Evolutionary conservation across 2,113 vertebrate species (phyloP), one percentile per base, ranked within the genome.

Genomic region (Electrona antarctica): DNA sequence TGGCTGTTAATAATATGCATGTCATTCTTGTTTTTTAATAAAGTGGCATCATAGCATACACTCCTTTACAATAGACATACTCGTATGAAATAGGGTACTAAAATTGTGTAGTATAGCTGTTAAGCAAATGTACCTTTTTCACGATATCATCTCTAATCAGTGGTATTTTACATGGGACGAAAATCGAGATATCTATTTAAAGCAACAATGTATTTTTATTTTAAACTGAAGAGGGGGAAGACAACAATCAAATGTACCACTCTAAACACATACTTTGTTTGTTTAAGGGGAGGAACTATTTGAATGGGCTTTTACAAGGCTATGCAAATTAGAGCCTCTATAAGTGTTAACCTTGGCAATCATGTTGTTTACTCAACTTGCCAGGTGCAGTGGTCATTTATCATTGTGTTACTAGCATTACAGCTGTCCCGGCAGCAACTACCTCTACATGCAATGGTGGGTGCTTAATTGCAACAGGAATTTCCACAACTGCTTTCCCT

Each of bases 321-420:
- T 60, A 90, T 85, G 87, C 87, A 92, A 90, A 90, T 84, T 45
- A 1, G 1, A 72, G 59, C 56, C 49, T 83, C 71, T 76, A 41
- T 41, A 88, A 87, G 85, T 87, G 87, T 88, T 80, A 87, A 80
- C 81, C 80, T 74, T 71, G 83, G 70, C 72, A 74, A 77, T 70
- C 8, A 5, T 4, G 13, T 7, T 87, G 89, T 91, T 90, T 85
- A 67, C 68, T 85, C 66, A 71, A 46, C 69, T 75, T 41, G 77
- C 80, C 88, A 90, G 90, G 89, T 89, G 87, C 33, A 4, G 65
- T 12, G 54, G 54, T 65, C 72, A 78, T 86, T 84, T 72, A 77
- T 82, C 84, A 72, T 69, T 4, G 78, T 15, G 21, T 65, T 54
- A 13, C 62, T 7, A 45, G 59, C 60, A 48, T 69, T 71, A 77